A percentile compares a stretch with the other conserved stretches of the same genome.
Evolutionary conservation across 2,888 invertebrate genomes (phyloP).

Genomic region (Mycalesis mineus): DNA sequence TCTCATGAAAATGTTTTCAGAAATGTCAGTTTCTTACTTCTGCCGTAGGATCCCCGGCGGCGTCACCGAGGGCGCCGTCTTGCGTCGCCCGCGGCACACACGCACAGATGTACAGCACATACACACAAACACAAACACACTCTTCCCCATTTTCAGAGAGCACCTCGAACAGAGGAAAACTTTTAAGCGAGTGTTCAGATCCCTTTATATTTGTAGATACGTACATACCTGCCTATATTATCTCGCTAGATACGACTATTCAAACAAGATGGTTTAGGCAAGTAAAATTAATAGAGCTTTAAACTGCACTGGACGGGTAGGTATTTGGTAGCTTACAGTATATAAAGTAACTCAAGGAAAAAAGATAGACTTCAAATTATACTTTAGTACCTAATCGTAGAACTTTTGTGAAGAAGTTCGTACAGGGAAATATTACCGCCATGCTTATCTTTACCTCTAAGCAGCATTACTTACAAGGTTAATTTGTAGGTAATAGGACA

Average conservation of each 20-base stretch:
- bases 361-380: too few species aligned
- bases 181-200: constrained; percentile 22
- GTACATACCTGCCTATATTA: background rate
- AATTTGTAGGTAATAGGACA: too few species aligned
- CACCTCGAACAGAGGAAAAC: constrained; percentile 25
- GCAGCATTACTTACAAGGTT: too few species aligned
- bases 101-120: constrained; percentile 38
- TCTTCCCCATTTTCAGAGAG: constrained; percentile 22
- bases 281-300: too few species aligned
- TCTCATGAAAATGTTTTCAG: constrained; percentile 1
- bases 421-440: too few species aligned
- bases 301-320: too few species aligned
- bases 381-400: too few species aligned
- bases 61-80: constrained; percentile 57
- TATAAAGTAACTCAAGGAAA: too few species aligned
- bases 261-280: too few species aligned
- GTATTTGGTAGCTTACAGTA: too few species aligned
- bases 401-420: too few species aligned
- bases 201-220: constrained; percentile 10
- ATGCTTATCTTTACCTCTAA: too few species aligned
- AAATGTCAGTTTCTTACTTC: constrained; percentile 40
- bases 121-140: constrained; percentile 25
- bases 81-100: constrained; percentile 60
- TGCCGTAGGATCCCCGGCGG: constrained; percentile 41
- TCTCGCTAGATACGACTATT: background rate